These are phyloP conservation scores for Gasteruption jaculator DNA, from an alignment of 2,888 invertebrate species.

Conservation along the genomic window DNA sequence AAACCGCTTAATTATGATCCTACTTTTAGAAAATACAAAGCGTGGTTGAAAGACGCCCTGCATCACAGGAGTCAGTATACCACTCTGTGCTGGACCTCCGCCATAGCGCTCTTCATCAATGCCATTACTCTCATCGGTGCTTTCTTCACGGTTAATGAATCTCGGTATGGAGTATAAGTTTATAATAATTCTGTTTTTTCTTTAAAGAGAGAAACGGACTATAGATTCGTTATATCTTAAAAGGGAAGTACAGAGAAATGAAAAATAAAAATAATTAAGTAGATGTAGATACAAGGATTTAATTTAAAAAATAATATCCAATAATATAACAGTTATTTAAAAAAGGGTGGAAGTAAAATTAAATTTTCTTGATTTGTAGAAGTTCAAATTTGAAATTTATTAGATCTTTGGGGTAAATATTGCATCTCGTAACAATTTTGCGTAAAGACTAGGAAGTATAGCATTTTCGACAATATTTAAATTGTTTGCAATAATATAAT, in stretches of 20 bases:
- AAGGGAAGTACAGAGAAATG: no score
- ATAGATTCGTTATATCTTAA: no score
- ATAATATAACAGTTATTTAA: no score
- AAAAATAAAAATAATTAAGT: no score
- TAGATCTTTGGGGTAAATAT: no score
- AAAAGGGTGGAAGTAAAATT: no score
- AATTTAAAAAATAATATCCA: no score
- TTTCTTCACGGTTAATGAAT: conserved; percentile 38
- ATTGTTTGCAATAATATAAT: conserved; percentile 5
- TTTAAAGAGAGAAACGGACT: conserved; percentile 1
- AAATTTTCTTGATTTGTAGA: no score
- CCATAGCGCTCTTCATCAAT: conserved; percentile 56
- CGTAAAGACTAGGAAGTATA: no score
- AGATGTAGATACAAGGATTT: no score
- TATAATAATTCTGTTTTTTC: conserved; percentile 1
- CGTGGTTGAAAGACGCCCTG: conserved; percentile 56
- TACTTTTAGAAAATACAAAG: conserved; percentile 50
- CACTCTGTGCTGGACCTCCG: conserved; percentile 65
- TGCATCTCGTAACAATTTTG: no score
- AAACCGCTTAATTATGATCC: background rate
- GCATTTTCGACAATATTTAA: background rate
- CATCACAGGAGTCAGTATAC: conserved; percentile 60
- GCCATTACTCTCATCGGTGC: conserved; percentile 55
- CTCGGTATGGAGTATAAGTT: conserved; percentile 25
- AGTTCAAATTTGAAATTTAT: no score